A percentile compares a stretch with the other conserved stretches of the same genome.
These are phyloP conservation scores for Cynocephalus volans DNA, from an alignment of 2,113 vertebrate genomes.

Conservation along the genomic window DNA sequence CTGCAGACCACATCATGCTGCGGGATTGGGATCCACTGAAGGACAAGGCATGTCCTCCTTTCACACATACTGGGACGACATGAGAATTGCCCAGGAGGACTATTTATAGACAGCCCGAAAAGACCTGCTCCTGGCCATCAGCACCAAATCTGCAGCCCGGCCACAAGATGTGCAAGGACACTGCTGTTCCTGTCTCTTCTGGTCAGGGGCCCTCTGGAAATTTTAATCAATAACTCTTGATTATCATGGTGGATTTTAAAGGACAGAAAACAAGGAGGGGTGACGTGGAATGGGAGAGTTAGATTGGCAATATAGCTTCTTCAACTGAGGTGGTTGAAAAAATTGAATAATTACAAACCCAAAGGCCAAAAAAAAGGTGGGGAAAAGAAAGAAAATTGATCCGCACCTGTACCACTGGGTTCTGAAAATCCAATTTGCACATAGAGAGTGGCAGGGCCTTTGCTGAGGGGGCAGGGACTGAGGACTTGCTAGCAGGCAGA, in stretches of 20 bases:
- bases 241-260: conserved; percentile 44
- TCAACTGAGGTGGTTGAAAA: conserved; percentile 25
- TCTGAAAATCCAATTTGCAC: conserved; percentile 85
- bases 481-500: conserved; percentile 51
- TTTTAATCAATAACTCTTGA: conserved; percentile 60
- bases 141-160: neutral
- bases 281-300: neutral
- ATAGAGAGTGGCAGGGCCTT: conserved; percentile 49
- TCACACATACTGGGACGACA: neutral
- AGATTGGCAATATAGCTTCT: conserved; percentile 62
- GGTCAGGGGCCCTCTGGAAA: conserved; percentile 20
- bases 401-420: conserved; percentile 70
- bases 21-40: neutral
- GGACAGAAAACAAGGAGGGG: neutral
- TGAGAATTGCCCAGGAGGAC: conserved; percentile 10
- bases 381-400: conserved; percentile 6
- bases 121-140: neutral
- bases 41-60: neutral
- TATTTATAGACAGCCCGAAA: neutral
- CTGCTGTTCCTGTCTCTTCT: neutral
- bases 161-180: neutral
- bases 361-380: neutral
- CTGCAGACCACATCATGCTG: neutral
- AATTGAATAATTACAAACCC: conserved; percentile 78
- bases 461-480: conserved; percentile 43